These are phyloP conservation scores for Gari tellinella DNA, from an alignment of 2,888 invertebrate genomes.

Conservation along the genomic window DNA sequence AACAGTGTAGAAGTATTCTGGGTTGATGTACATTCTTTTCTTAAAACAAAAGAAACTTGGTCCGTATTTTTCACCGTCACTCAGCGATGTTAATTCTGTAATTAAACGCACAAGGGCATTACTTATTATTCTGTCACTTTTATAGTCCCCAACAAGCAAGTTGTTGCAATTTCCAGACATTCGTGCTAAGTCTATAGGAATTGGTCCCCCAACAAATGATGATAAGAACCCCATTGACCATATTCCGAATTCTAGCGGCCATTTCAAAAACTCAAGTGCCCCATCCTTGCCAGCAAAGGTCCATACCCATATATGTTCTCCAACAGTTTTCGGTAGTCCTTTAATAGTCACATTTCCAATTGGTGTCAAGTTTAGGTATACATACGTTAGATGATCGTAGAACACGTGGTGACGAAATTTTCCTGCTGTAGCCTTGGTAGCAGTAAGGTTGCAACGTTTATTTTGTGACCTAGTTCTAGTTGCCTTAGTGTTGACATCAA, in stretches of 20 bases:
- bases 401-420: conserved; percentile 32
- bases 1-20: conserved; percentile 35
- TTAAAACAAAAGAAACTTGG: conserved; percentile 51
- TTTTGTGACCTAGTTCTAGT: too few species aligned
- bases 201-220: neutral
- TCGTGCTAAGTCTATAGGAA: neutral
- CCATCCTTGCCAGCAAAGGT: conserved; percentile 43
- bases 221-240: conserved; percentile 53
- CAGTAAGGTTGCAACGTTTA: neutral
- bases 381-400: conserved; percentile 16
- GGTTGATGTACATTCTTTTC: conserved; percentile 41
- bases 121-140: conserved; percentile 21
- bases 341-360: neutral
- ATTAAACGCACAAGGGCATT: conserved; percentile 3
- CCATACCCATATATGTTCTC: conserved; percentile 40
- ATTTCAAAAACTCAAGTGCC: conserved; percentile 28
- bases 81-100: neutral
- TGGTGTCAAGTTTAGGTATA: conserved; percentile 21
- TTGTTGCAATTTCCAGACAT: conserved; percentile 27
- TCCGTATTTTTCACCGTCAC: neutral
- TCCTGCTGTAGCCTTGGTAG: neutral
- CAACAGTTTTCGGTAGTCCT: conserved; percentile 8
- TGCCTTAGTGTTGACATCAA: too few species aligned
- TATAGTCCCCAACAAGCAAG: conserved; percentile 21
- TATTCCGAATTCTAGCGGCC: conserved; percentile 43